A percentile compares a stretch with the other conserved stretches of the same genome.
Evolutionary conservation across 2,113 vertebrate genomes (phyloP).

Genomic region (Tenrec ecaudatus): DNA sequence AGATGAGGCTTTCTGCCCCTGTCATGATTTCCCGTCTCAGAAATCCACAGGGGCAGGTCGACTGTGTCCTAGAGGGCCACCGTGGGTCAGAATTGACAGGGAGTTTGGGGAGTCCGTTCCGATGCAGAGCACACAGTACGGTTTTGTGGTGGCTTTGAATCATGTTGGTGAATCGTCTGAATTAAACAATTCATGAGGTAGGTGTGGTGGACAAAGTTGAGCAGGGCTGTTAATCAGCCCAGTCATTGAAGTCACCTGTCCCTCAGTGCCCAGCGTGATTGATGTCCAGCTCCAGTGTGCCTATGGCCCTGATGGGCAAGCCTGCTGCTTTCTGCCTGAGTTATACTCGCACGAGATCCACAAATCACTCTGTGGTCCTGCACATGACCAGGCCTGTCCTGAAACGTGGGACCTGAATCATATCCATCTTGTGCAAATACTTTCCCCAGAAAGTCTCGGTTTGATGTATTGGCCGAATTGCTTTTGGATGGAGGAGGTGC

Average conservation of each 20-base stretch:
- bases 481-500: neutral
- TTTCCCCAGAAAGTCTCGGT: neutral
- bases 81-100: too few species aligned
- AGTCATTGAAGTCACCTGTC: neutral
- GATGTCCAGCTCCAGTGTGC: rapidly evolving
- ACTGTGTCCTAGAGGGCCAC: too few species aligned
- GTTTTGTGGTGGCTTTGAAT: too few species aligned
- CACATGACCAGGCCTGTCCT: neutral
- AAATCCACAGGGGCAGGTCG: too few species aligned
- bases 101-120: too few species aligned
- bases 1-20: too few species aligned
- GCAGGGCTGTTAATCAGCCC: neutral
- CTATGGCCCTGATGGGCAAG: rapidly evolving
- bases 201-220: neutral
- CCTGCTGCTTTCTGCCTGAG: neutral
- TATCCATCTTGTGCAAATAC: neutral
- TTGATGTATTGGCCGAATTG: neutral
- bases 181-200: slow-evolving; percentile 48
- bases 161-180: slow-evolving; percentile 8
- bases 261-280: neutral
- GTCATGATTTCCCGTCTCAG: too few species aligned
- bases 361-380: rapidly evolving
- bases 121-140: too few species aligned
- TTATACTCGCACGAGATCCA: neutral
- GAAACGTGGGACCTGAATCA: rapidly evolving